Evolutionary conservation across 2,113 vertebrate genomes (phyloP), one percentile per base, ranked within the genome.

Genomic region (Oryctolagus cuniculus): DNA sequence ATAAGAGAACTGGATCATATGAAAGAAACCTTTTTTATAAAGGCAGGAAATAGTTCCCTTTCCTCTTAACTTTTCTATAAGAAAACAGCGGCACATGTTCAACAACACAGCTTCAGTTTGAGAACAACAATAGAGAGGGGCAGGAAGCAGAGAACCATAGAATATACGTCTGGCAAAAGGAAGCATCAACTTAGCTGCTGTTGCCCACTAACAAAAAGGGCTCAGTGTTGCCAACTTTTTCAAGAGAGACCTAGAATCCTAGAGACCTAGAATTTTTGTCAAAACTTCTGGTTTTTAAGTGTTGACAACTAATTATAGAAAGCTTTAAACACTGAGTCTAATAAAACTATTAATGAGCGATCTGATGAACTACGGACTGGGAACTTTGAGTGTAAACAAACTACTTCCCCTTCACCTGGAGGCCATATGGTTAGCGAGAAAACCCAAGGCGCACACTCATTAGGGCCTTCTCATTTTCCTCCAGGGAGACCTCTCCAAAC

Each of bases 331-430:
- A 55, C 67, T 91, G 25, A 77, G 55, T 31, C 2, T 91, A 91
- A 93, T 61, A 91, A 87, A 96, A 95, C 69, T 75, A 89, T 89
- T 80, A 95, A 77, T 86, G 69, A 94, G 73, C 87, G 44, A 82
- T 77, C 94, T 75, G 31, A 34, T 53, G 16, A 72, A 34, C 19
- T 83, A 64, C 66, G 25, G 49, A 70, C 51, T 51, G 36, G 49
- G 83, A 95, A 80, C 5, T 4, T 51, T 73, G 75, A 53, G 24
- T 77, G 31, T 49, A 89, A 72, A 72, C 25, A 58, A 58, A 69
- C 74, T 16, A 51, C 29, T 72, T 63, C 25, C 58, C 24, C 22
- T 44, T 69, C 21, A 84, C 17, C 16, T 63, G 21, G 58, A 95
- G 61, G 66, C 63, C 61, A 78, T 53, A 22, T 27, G n/a, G 19